Conservation (phyloP, 2,888 invertebrate species). For the Elmis aenea region DNA sequence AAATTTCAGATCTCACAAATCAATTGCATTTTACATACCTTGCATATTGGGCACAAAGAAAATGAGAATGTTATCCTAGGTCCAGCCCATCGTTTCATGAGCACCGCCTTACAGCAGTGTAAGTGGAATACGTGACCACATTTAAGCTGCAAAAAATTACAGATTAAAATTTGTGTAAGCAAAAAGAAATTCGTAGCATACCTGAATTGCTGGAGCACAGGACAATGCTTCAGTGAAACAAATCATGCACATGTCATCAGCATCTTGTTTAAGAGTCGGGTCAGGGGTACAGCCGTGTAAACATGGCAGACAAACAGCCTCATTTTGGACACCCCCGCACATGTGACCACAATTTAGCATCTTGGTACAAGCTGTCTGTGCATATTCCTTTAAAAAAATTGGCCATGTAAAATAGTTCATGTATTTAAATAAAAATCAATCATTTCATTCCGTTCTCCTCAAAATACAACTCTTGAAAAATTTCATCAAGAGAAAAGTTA, state of each 20-base stretch:
- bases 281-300: constrained; percentile 70
- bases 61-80: constrained; percentile 96
- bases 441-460: no score
- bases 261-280: constrained; percentile 76
- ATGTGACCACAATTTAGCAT: constrained; percentile 83
- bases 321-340: constrained; percentile 90
- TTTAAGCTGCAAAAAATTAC: constrained; percentile 57
- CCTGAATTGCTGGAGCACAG: constrained; percentile 90
- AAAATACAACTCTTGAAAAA: no score
- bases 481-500: background rate
- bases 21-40: constrained; percentile 85
- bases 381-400: constrained; percentile 57
- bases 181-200: constrained; percentile 33
- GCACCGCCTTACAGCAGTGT: constrained; percentile 82
- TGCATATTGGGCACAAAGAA: constrained; percentile 94
- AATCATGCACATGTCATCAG: constrained; percentile 99
- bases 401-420: background rate
- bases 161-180: constrained; percentile 3
- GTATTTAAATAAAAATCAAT: constrained; percentile 2
- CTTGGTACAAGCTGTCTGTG: constrained; percentile 76
- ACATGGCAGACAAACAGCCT: constrained; percentile 82
- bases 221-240: constrained; percentile 96
- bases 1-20: constrained; percentile 77
- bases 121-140: constrained; percentile 97
- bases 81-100: constrained; percentile 87